Percentiles rank a stretch among this genome's conserved stretches.
phyloP scores from a whole-genome alignment of 2,888 invertebrate genomes.

The Coelogynopora nodosa region DNA sequence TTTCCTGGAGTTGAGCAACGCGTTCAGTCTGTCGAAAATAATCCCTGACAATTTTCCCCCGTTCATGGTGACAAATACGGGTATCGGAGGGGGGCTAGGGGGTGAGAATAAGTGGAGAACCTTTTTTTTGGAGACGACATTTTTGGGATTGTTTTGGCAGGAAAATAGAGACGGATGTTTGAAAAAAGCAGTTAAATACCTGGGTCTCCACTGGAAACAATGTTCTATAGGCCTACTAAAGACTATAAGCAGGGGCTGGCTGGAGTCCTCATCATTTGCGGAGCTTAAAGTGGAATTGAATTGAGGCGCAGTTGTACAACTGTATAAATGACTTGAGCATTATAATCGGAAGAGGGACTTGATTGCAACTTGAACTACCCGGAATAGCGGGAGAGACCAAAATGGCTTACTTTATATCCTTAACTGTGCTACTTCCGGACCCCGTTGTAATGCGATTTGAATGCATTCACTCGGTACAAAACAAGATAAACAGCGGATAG shows the following conservation, averaged over 20 bases:
- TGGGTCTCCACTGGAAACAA: no score
- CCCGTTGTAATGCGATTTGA: neutral
- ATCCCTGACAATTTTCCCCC: conserved; percentile 7
- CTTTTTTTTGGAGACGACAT: neutral
- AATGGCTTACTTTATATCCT: conserved; percentile 4
- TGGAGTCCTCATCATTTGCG: no score
- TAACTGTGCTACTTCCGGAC: neutral
- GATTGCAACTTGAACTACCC: neutral
- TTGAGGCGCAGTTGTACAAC: no score
- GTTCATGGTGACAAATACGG: conserved; percentile 15
- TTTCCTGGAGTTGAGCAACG: neutral
- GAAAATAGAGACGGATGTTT: conserved; percentile 25
- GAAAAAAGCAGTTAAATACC: conserved; percentile 2
- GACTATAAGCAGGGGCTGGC: no score
- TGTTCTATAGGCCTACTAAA: no score
- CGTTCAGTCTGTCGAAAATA: conserved; percentile 12
- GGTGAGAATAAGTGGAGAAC: neutral
- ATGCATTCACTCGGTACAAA: conserved; percentile 2
- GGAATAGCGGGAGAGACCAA: neutral
- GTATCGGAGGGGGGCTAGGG: neutral
- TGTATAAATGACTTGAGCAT: no score
- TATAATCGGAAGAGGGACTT: conserved; percentile 6
- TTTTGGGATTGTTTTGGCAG: conserved; percentile 12
- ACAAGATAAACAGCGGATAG: neutral
- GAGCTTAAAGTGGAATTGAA: no score